Percentiles rank a stretch among this genome's conserved stretches.
Conservation (phyloP, 1,140 invertebrate species). For the Aphis craccivora region DNA sequence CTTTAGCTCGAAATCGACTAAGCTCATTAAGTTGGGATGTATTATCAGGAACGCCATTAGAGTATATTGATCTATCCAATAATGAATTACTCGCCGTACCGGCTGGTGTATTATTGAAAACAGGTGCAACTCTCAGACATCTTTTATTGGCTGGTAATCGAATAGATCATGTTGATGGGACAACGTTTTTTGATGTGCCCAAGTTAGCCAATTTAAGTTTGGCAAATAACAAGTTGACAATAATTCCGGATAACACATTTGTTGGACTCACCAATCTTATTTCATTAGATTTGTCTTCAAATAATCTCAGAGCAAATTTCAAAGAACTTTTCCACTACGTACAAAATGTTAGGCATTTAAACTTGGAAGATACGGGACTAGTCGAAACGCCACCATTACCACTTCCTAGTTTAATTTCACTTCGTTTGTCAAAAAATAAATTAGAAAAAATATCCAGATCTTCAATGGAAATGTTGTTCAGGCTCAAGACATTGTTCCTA, state of each 20-base stretch:
- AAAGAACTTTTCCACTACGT: slow-evolving; percentile 90
- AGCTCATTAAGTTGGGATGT: slow-evolving; percentile 79
- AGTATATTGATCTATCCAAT: slow-evolving; percentile 79
- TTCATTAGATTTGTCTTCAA: slow-evolving; percentile 80
- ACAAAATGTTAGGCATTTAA: slow-evolving; percentile 78
- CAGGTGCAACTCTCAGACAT: slow-evolving; percentile 77
- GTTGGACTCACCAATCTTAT: slow-evolving; percentile 79
- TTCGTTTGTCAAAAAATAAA: slow-evolving; percentile 80
- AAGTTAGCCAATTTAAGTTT: slow-evolving; percentile 81
- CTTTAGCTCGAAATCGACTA: slow-evolving; percentile 79
- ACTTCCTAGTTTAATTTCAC: slow-evolving; percentile 73
- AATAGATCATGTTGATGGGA: slow-evolving; percentile 86
- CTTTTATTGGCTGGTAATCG: slow-evolving; percentile 82
- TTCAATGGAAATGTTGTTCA: slow-evolving; percentile 71
- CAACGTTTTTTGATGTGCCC: slow-evolving; percentile 83
- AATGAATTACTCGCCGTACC: slow-evolving; percentile 82
- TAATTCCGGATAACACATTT: slow-evolving; percentile 88
- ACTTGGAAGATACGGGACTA: slow-evolving; percentile 77
- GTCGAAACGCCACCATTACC: slow-evolving; percentile 76
- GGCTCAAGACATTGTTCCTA: slow-evolving; percentile 72
- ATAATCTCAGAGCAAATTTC: slow-evolving; percentile 83
- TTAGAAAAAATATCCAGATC: slow-evolving; percentile 71
- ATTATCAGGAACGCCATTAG: slow-evolving; percentile 80
- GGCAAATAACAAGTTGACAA: slow-evolving; percentile 80
- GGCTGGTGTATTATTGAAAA: slow-evolving; percentile 74